Base-by-base conservation (phyloP, 1,140 invertebrate genomes). In the Heliothis subflexa region DNA sequence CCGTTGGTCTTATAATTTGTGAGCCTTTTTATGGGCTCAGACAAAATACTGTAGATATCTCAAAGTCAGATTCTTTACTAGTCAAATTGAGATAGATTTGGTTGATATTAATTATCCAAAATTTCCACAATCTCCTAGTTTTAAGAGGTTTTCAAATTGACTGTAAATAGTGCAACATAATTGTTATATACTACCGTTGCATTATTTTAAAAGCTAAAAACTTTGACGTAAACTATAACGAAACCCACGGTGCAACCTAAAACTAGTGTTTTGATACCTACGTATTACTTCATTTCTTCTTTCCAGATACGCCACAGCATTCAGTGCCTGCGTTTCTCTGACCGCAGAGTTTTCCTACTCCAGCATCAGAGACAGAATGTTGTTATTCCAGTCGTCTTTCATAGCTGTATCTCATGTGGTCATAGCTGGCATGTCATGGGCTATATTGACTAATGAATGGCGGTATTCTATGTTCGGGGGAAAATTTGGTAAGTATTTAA, bases 281-380 rank as follows among this genome's bases (percentile, higher is more conserved):
- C 13, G 4, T 52, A 25, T 25, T 25, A 25, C 21, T n/a, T 1
- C 16, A 16, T 47, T 21, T 47, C 12, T 66, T 45, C 5, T 66
- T 84, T 84, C 54, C 80, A 89, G 88, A 52, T 89, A 85, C 49
- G 88, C 86, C 1, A 79, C 81, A 75, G 82, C 83, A n/a, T 85
- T 87, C 54, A 89, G 81, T 49, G 82, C 88, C 12, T 61, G 76
- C 9, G 68, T 89, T n/a, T 76, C 87, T 0, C 70, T 88, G 3
- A 86, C 85, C 0, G 84, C 88, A 9, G 88, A 89, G 52, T 86
- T 85, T 59, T 88, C 85, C 49, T 81, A 88, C 73, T 81, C 83
- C n/a, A 83, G 62, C 3, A 85, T 88, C 11, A 82, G 88, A 70
- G 88, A 89, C 55, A 52, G 85, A 28, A 78, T 89, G 16, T 68